These are phyloP conservation scores for Oceanodroma tethys DNA, from an alignment of 2,113 vertebrate species.

Conservation along the genomic window DNA sequence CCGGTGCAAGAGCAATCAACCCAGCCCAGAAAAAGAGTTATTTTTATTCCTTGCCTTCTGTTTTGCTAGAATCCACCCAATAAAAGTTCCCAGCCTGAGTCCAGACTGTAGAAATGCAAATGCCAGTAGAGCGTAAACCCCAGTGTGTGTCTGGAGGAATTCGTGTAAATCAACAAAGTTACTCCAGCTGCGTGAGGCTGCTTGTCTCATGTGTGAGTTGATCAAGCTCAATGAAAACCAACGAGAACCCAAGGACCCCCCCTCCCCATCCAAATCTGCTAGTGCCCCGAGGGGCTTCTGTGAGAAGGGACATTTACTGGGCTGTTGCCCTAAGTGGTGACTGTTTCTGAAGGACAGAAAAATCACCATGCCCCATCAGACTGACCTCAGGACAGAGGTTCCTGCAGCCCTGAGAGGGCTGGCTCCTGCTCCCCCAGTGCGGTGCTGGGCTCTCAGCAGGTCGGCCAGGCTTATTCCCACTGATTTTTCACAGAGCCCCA, in stretches of 20 bases:
- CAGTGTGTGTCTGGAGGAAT: background rate
- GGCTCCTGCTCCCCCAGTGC: background rate
- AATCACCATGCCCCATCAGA: background rate
- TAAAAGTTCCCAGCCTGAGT: constrained; percentile 16
- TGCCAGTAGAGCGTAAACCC: constrained; percentile 35
- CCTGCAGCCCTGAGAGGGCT: background rate
- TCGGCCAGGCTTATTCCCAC: background rate
- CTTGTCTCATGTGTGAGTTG: background rate
- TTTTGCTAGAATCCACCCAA: constrained; percentile 50
- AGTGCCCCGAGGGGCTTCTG: background rate
- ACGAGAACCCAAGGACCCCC: background rate
- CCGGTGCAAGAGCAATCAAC: constrained; percentile 17
- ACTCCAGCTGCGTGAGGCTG: background rate
- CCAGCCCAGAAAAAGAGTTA: constrained; percentile 43
- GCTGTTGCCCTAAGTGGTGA: background rate
- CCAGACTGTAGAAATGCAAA: constrained; percentile 34
- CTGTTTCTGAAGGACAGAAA: background rate
- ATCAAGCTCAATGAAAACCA: background rate
- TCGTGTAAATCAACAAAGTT: background rate
- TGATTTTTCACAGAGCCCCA: background rate
- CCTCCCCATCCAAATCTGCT: background rate
- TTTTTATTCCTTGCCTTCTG: constrained; percentile 65
- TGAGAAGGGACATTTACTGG: background rate
- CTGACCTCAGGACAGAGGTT: background rate
- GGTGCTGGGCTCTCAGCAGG: background rate